Evolutionary conservation across 2,113 vertebrate species (phyloP), one percentile per base, ranked within the genome.

Genomic region (Blennius ocellaris): DNA sequence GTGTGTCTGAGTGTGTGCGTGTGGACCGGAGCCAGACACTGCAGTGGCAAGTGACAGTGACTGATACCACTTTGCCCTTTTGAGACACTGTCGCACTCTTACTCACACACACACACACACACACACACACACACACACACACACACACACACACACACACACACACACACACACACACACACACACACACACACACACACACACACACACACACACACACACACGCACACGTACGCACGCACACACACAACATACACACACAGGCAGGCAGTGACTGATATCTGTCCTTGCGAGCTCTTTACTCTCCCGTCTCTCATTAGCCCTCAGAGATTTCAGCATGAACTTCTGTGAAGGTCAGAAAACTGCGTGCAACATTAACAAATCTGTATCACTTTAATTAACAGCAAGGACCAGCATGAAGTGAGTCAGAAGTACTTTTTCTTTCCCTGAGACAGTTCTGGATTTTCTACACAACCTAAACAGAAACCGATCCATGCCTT

Each of bases 41-140:
- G 85, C 86, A 70, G 82, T 67, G 85, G 73, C 69, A 64, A 50
- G 74, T 81, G 85, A 89, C 89, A 92, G 69, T 87, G 90, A 90
- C 84, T 80, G 86, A 89, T 89, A 65, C 69, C 11, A 63, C 66
- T 75, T 85, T 49, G 84, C 56, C 81, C 78, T 84, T 84, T 69
- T 74, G 59, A 47, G 30, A 67, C 37, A 15, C 61, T 30, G 2
- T 45, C 44, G 55, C 66, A 66, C 45, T 70, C 55, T 71, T 21
- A 39, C 53, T 51, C 65, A 47, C 14, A 49, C 38, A 36, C 12
- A 21, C 50, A 66, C 62, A 51, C 45, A 64, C 40, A 57, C 57
- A 51, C 43, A 41, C 43, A 48, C 30, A 45, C 54, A 39, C 8
- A 43, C 49, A 50, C 38, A 38, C 51, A 52, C 64, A 44, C 11